A percentile compares a stretch with the other conserved stretches of the same genome.
Conservation (phyloP, 1,140 invertebrate species). For the Pentalonia nigronervosa region DNA sequence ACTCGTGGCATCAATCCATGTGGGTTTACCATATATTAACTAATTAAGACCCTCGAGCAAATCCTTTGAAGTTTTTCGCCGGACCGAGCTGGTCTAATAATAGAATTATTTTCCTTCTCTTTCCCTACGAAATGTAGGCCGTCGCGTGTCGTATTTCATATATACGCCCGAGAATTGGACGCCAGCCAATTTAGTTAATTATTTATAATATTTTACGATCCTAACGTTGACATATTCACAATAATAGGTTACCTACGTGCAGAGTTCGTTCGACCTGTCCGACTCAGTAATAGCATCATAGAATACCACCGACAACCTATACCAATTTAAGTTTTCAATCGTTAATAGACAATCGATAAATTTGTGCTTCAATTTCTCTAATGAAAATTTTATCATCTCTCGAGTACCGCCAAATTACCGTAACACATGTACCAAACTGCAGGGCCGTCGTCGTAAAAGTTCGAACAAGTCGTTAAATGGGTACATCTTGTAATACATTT, state of each 20-base stretch:
- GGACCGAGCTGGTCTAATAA: neutral
- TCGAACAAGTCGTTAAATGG: neutral
- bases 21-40: neutral
- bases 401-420: neutral
- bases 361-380: neutral
- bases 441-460: neutral
- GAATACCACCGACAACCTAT: neutral
- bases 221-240: neutral
- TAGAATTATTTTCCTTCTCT: neutral
- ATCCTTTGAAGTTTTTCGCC: neutral
- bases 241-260: neutral
- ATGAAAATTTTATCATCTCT: neutral
- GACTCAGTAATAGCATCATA: neutral
- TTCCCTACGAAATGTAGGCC: conserved; percentile 41
- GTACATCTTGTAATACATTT: neutral
- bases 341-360: neutral
- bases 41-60: neutral
- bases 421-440: neutral
- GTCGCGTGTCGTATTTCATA: conserved; percentile 47
- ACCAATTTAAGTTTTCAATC: neutral
- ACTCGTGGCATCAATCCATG: neutral
- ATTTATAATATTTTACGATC: conserved; percentile 25
- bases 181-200: neutral
- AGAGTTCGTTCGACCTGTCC: neutral
- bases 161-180: neutral